phyloP scores from a whole-genome alignment of 2,888 invertebrate species.

The Meloe dianella region DNA sequence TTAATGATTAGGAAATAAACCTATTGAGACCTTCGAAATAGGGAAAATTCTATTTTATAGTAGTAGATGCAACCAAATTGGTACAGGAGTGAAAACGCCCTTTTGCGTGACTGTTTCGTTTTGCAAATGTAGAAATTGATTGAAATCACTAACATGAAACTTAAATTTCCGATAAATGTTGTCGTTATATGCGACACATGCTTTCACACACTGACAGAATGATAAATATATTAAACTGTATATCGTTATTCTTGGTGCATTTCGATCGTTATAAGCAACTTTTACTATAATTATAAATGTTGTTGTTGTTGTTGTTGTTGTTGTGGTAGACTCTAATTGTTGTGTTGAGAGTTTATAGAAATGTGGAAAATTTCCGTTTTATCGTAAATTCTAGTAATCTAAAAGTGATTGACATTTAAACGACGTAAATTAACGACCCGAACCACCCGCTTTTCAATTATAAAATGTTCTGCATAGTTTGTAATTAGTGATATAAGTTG shows the following conservation, averaged over 20 bases:
- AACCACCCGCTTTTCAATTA: conserved; percentile 51
- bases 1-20: no score
- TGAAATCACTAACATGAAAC: no score
- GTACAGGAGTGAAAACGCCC: no score
- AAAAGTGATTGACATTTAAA: conserved; percentile 44
- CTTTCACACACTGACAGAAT: no score
- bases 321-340: background rate
- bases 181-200: no score
- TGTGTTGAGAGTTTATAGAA: background rate
- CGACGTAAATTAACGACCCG: conserved; percentile 41
- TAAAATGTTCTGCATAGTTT: conserved; percentile 47
- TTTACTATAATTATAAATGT: background rate
- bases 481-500: conserved; percentile 44
- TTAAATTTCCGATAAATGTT: no score
- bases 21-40: no score
- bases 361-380: background rate
- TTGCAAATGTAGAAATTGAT: no score
- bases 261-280: background rate
- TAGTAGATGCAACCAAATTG: background rate
- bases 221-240: no score
- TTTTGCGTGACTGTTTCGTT: no score
- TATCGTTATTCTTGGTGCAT: background rate
- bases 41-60: no score
- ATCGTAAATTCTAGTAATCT: conserved; percentile 41
- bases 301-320: background rate